Base-by-base conservation (phyloP, 2,113 vertebrate species). In the Periophthalmus modestus region DNA sequence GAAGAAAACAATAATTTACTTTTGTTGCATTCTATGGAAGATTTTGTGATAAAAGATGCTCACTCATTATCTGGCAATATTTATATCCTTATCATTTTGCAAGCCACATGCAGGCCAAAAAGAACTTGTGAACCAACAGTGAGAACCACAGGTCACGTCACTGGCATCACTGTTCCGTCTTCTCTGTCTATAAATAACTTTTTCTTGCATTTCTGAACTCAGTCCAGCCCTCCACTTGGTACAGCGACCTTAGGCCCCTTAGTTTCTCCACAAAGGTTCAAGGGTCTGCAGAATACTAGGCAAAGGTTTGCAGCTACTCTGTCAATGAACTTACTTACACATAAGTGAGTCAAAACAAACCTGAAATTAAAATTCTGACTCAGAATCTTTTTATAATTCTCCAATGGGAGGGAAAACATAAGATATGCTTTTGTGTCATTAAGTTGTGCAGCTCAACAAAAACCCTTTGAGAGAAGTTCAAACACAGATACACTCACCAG, bases 281-380 rank as follows among this genome's bases (percentile, higher is more conserved):
- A 71, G 66, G 81, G 82, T 81, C 65, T 48, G 76, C 43, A 23
- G 3, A 79, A 82, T 70, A 77, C 73, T 10, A 73, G 72, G 86
- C 82, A 84, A 87, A 87, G 50, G 68, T 34, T 48, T 66, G 76
- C 57, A 75, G 79, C 68, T 82, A 78, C 74, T 88, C 73, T 72
- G 70, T 33, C 16, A 68, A 77, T 76, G 81, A 54, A 78, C 66
- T 5, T 1, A 57, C 66, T 85, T 85, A 78, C 63, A 78, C 39
- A 63, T 77, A 83, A 80, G 77, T 85, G 69, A 82, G 75, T 81
- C 48, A 77, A 84, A 89, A 82, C 75, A 81, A 84, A 81, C 79
- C 70, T 73, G 54, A 59, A 78, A 76, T 58, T 24, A 24, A 79
- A 39, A 78, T 79, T 83, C 72, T 71, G 48, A 54, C 48, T 55